These are phyloP conservation scores for Polyommatus iphigenia DNA, from an alignment of 2,888 invertebrate species.

Conservation along the genomic window DNA sequence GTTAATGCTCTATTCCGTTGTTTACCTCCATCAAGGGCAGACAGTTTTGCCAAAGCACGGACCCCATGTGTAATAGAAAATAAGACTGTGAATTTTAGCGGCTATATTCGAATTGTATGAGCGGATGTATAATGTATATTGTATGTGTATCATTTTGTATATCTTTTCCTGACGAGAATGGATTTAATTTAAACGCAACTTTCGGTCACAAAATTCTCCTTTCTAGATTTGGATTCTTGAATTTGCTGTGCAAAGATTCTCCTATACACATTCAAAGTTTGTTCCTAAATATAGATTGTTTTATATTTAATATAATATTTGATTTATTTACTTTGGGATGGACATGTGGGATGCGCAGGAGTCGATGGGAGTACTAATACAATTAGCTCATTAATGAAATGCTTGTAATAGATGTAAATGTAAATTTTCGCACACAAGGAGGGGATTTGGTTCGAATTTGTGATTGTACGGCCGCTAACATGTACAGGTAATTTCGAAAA, in stretches of 20 bases:
- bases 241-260: neutral
- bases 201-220: slow-evolving; percentile 2
- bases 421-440: slow-evolving; percentile 17
- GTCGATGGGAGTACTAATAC: neutral
- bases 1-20: neutral
- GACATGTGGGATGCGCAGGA: slow-evolving; percentile 15
- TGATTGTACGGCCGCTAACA: neutral
- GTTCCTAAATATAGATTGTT: slow-evolving; percentile 45
- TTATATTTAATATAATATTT: slow-evolving; percentile 37
- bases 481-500: neutral
- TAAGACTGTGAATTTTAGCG: slow-evolving; percentile 36
- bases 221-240: neutral
- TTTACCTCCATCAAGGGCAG: neutral
- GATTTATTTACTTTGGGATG: slow-evolving; percentile 40
- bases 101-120: slow-evolving; percentile 34
- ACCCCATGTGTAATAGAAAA: slow-evolving; percentile 32
- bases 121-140: slow-evolving; percentile 22
- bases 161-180: neutral
- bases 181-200: slow-evolving; percentile 8
- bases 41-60: slow-evolving; percentile 21
- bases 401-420: slow-evolving; percentile 25
- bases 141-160: slow-evolving; percentile 14
- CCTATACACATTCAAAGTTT: slow-evolving; percentile 29
- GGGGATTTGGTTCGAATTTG: neutral
- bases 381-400: slow-evolving; percentile 12